Percentiles rank a stretch among this genome's conserved stretches.
Conservation (phyloP, 92 coral and sea anemone genomes). For the Siderastrea radians region DNA sequence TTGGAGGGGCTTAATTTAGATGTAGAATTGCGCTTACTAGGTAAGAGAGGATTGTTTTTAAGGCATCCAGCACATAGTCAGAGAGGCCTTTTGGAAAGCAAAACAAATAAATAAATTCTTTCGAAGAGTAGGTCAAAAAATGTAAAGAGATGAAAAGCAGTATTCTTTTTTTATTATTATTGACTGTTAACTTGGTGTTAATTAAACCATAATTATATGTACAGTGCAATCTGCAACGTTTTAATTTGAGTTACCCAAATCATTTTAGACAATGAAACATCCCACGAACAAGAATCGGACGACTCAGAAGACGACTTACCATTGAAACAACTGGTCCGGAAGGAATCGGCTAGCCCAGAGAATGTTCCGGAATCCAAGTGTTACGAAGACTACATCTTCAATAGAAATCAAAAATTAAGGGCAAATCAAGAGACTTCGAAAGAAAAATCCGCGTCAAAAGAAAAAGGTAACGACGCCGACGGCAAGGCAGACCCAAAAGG, state of each 20-base stretch:
- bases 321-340: not conserved
- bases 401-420: not conserved
- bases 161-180: too few relatives aligned
- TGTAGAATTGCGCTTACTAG: too few relatives aligned
- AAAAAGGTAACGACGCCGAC: not conserved
- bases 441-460: constrained; percentile 4
- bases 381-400: not conserved
- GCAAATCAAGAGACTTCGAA: not conserved
- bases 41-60: too few relatives aligned
- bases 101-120: too few relatives aligned
- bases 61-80: too few relatives aligned
- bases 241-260: constrained; percentile 8
- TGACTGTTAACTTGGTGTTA: not conserved
- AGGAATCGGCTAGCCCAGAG: constrained; percentile 8
- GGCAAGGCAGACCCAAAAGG: not conserved
- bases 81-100: too few relatives aligned
- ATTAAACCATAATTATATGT: not conserved
- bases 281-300: not conserved
- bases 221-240: not conserved
- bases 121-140: too few relatives aligned
- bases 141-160: too few relatives aligned
- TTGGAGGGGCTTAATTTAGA: too few relatives aligned
- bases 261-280: constrained; percentile 1
- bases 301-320: constrained; percentile 13
- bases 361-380: not conserved